A percentile compares a stretch with the other conserved stretches of the same genome.
Evolutionary conservation across 2,797 vertebrate genomes (phyloP).

Genomic region (Echeneis naucrates): DNA sequence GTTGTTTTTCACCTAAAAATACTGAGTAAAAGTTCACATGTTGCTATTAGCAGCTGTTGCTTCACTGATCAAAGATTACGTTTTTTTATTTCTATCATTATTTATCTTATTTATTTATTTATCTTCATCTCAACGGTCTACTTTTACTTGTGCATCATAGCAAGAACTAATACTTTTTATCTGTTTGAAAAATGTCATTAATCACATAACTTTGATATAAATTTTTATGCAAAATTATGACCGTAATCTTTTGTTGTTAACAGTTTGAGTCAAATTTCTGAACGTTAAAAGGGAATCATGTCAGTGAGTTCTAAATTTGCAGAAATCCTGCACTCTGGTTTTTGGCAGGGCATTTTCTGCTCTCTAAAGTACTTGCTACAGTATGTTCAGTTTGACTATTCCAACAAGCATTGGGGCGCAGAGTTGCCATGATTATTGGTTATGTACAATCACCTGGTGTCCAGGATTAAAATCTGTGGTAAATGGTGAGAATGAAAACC

Average conservation of each 20-base stretch:
- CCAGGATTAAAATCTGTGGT: constrained; percentile 13
- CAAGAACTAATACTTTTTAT: not conserved
- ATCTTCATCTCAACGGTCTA: too few species aligned
- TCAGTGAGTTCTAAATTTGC: not conserved
- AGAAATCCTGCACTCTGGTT: not conserved
- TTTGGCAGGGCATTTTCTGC: not conserved
- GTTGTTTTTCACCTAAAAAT: constrained; percentile 4
- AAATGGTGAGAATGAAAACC: constrained; percentile 32
- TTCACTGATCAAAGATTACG: not conserved
- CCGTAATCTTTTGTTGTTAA: not conserved
- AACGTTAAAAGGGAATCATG: not conserved
- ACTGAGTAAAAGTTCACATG: not conserved
- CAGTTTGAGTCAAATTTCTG: not conserved
- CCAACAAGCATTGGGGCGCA: constrained; percentile 1
- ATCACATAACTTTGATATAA: not conserved
- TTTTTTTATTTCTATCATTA: not conserved
- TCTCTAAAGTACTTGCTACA: not conserved
- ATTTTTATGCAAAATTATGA: not conserved
- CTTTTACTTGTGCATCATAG: not conserved
- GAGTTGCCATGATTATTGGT: not conserved
- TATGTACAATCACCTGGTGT: constrained; percentile 12
- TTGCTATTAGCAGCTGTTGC: not conserved
- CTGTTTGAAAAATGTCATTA: not conserved
- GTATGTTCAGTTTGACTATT: not conserved
- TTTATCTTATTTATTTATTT: too few species aligned